phyloP scores from a whole-genome alignment of 1,140 invertebrate species.

The Drosophila murphyi region DNA sequence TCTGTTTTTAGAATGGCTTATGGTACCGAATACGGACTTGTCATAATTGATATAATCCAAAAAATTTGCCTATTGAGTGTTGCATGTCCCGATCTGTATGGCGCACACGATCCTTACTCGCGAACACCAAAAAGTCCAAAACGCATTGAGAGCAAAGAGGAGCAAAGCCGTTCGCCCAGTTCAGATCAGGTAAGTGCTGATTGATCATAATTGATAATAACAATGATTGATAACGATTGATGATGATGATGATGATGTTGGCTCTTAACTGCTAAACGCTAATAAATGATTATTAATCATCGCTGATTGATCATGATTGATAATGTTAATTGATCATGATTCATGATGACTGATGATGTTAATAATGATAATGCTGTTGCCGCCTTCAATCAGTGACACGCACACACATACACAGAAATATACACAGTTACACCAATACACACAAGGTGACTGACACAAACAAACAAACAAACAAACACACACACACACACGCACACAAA shows the following conservation, averaged over 20 bases:
- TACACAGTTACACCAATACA: constrained; percentile 22
- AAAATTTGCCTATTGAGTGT: constrained; percentile 95
- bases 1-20: constrained; percentile 93
- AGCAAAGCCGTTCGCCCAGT: constrained; percentile 93
- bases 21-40: constrained; percentile 97
- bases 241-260: constrained; percentile 17
- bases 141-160: constrained; percentile 87
- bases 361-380: constrained; percentile 31
- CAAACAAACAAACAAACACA: constrained; percentile 14
- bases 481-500: constrained; percentile 38
- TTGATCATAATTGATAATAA: constrained; percentile 25
- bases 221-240: constrained; percentile 22
- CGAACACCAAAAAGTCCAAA: constrained; percentile 93
- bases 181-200: constrained; percentile 93
- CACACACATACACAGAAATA: constrained; percentile 24
- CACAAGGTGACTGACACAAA: background rate
- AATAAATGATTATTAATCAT: constrained; percentile 29
- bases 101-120: constrained; percentile 94
- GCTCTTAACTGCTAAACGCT: constrained; percentile 17
- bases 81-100: constrained; percentile 94
- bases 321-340: constrained; percentile 15
- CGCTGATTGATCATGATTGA: constrained; percentile 15
- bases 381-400: constrained; percentile 38
- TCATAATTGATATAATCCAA: constrained; percentile 97
- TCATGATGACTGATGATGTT: constrained; percentile 31